Conservation (phyloP, 2,797 vertebrate genomes). For the Neomorphus geoffroyi region DNA sequence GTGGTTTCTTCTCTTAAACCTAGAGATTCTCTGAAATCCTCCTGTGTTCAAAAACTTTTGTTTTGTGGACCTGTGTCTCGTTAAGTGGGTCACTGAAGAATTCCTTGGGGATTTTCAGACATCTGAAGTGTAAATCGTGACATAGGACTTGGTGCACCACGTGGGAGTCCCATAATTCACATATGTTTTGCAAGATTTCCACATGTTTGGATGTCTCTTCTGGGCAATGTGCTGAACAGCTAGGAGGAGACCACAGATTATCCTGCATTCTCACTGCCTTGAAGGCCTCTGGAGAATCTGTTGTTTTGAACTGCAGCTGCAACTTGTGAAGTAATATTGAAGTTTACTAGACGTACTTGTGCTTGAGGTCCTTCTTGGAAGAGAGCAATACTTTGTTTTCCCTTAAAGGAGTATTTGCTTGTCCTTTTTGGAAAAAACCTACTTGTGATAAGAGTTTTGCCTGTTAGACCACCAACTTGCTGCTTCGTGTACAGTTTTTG, state of each 20-base stretch:
- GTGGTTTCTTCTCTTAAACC: not conserved
- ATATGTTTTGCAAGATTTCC: not conserved
- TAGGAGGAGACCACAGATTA: not conserved
- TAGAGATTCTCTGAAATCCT: not conserved
- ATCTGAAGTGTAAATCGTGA: not conserved
- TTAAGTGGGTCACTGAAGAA: not conserved
- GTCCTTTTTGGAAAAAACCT: not conserved
- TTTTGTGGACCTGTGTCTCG: not conserved
- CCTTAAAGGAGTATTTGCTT: not conserved
- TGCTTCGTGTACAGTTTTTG: not conserved
- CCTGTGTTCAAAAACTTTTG: not conserved
- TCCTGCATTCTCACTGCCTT: not conserved
- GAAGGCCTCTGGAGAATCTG: not conserved
- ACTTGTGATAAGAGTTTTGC: not conserved
- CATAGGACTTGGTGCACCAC: not conserved
- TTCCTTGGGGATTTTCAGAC: not conserved
- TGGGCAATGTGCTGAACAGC: not conserved
- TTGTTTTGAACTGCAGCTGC: not conserved
- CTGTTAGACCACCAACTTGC: not conserved
- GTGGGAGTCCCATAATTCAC: not conserved
- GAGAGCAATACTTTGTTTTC: not conserved
- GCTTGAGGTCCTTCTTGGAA: not conserved
- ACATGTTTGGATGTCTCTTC: not conserved
- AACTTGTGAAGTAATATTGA: not conserved
- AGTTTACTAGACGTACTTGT: not conserved